A percentile compares a stretch with the other conserved stretches of the same genome.
Evolutionary conservation across 2,797 vertebrate species (phyloP).

Genomic region (Coregonus ussuriensis): DNA sequence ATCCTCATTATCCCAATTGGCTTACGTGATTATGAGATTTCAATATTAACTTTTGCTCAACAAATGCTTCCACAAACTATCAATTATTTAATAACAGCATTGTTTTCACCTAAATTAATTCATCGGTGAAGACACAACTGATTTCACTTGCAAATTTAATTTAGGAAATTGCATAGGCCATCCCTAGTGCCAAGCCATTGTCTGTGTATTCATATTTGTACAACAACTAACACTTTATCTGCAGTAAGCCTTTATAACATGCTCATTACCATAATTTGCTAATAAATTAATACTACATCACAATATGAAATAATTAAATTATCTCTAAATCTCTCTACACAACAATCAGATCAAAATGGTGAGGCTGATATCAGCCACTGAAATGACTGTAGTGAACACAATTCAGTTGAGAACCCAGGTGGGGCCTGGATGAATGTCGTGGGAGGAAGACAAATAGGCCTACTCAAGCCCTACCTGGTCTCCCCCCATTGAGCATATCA

Average conservation of each 20-base stretch:
- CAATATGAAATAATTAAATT: background rate
- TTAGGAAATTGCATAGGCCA: no score
- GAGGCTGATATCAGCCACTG: background rate
- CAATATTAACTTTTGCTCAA: slow-evolving; percentile 43
- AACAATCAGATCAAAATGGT: background rate
- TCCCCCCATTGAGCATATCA: background rate
- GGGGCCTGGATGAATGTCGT: background rate
- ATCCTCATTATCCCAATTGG: slow-evolving; percentile 71
- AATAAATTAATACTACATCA: background rate
- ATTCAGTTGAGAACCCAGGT: background rate
- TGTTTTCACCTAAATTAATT: no score
- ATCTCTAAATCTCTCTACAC: background rate
- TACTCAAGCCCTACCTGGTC: background rate
- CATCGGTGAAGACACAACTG: no score
- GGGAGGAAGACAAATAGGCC: background rate
- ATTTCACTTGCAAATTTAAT: no score
- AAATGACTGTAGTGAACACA: background rate
- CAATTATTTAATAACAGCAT: background rate
- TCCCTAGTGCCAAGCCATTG: no score
- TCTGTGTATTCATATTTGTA: slow-evolving; percentile 2
- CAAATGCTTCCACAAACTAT: slow-evolving; percentile 8
- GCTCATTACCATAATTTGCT: background rate
- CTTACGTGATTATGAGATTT: slow-evolving; percentile 55
- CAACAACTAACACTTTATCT: background rate
- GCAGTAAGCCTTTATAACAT: background rate